Base-by-base conservation (phyloP, 2,888 invertebrate genomes). In the Cheilosia vernalis region DNA sequence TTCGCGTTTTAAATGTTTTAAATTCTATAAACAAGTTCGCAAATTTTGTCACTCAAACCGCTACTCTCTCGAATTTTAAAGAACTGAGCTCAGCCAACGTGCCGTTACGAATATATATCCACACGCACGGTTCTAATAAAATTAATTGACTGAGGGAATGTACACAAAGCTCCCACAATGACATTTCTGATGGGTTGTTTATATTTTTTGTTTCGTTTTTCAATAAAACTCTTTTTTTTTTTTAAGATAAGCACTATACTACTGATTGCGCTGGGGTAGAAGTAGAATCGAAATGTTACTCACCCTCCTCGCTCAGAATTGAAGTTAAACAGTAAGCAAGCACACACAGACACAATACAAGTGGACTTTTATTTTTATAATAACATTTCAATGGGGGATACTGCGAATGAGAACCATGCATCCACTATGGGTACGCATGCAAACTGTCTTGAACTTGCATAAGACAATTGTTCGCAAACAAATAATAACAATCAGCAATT, bases 231-330 rank as follows among this genome's bases (percentile, higher is more conserved):
- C 40, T 13, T 49, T 60, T 61, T 53, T 13, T 56, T 72, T 78
- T 37, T 53, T 53, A 60, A 53, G 66, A 80, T 73, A 80, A 80
- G 73, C 44, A 53, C 64, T 4, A 37, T 4, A 37, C 42, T 44
- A 72, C 73, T 80, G 80, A 80, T 80, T 66, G 66, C 37, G 66
- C 64, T 79, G 72, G 72, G 60, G 73, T 64, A 80, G 73, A 47
- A 55, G 73, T 64, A 80, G 73, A 47, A 55, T 56, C 61, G 24
- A 58, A 56, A 49, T 64, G 63, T 78, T 72, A 78, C 78, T 72
- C 78, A 63, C 40, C 77, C 55, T 69, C 33, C 55, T 69, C 51
- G n/a, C 17, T 6, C 17, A 27, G 19, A 47, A 58, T 53, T 44
- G 15, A 15, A 13, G 13, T 37, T 53, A 33, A n/a, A 30, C 4